Base-by-base conservation (phyloP, 2,888 invertebrate species). In the Dynastes maya region DNA sequence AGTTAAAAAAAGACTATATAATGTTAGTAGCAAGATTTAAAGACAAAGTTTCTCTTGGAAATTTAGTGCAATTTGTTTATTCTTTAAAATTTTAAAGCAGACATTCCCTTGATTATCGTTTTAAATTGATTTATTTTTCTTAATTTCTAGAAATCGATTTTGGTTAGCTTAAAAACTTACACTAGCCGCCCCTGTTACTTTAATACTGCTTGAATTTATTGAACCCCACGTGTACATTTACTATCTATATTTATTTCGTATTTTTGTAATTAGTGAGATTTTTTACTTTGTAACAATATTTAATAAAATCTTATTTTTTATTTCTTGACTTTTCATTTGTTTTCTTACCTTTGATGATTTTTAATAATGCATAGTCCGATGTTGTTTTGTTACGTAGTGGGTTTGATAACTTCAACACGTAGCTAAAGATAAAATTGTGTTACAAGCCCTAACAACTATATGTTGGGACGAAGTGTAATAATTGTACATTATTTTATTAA, bases 401-500 rank as follows among this genome's bases (percentile, higher is more conserved):
- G 65, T 76, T 76, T 76, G 68, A 76, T 76, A 76, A 76, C 37
- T 76, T 76, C 76, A 67, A 65, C 67, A 27, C 22, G 67, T 75
- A 75, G 27, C n/a, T 63, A 29, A n/a, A 11, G 16, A 40, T 16
- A 37, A 16, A 65, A 4, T 32, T 64, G 64, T 32, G 4, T 32
- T 32, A 16, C 29, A 22, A 9, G 49, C 22, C 13, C 2, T 40
- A 37, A 63, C 63, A 27, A 72, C 55, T 72, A 11, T 37, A 37
- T 37, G 32, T 37, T 37, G 32, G 32, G 32, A 37, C 32, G 32
- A 0, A 5, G 32, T 37, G 32, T 37, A 22, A 22, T 22, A 22
- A 22, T 22, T 22, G 1, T 22, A 22, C 22, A 22, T 22, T 22
- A 22, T 22, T 22, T 22, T 22, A 22, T 22, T 22, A 22, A 22